These are phyloP conservation scores for Procambarus clarkii DNA, from an alignment of 1,140 invertebrate genomes.

Conservation along the genomic window DNA sequence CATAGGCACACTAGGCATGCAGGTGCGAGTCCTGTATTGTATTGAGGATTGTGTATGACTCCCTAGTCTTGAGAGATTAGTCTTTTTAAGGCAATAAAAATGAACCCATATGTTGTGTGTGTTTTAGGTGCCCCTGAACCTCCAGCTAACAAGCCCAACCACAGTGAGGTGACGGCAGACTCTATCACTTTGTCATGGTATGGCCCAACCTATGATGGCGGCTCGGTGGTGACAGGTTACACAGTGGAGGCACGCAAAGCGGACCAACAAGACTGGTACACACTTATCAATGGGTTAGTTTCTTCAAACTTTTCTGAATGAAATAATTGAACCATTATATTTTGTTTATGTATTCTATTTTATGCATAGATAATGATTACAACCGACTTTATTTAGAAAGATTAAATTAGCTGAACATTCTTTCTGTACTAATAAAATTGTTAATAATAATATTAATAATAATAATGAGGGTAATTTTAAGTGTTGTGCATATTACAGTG, in stretches of 20 bases:
- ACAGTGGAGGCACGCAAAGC: conserved; percentile 83
- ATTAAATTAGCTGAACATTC: too few species aligned
- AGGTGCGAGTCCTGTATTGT: too few species aligned
- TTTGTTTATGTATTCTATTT: not conserved
- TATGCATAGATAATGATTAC: not conserved
- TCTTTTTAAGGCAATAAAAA: too few species aligned
- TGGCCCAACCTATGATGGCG: conserved; percentile 89
- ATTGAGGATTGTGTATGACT: too few species aligned
- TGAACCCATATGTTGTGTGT: not conserved
- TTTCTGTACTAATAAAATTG: too few species aligned
- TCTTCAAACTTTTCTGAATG: not conserved
- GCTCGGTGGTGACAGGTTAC: conserved; percentile 88
- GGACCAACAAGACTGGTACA: conserved; percentile 53
- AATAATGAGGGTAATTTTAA: too few species aligned
- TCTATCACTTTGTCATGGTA: conserved; percentile 85
- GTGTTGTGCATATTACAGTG: too few species aligned
- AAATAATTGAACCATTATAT: too few species aligned
- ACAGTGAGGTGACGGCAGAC: conserved; percentile 76
- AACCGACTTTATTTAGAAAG: too few species aligned
- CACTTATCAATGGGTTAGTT: conserved; percentile 65
- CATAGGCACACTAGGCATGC: too few species aligned
- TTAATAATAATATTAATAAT: too few species aligned
- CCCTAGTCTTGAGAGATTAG: too few species aligned
- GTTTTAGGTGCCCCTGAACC: conserved; percentile 75
- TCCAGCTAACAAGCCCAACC: conserved; percentile 82